phyloP scores from a whole-genome alignment of 2,888 invertebrate genomes.

The Stictocephala bisonia region DNA sequence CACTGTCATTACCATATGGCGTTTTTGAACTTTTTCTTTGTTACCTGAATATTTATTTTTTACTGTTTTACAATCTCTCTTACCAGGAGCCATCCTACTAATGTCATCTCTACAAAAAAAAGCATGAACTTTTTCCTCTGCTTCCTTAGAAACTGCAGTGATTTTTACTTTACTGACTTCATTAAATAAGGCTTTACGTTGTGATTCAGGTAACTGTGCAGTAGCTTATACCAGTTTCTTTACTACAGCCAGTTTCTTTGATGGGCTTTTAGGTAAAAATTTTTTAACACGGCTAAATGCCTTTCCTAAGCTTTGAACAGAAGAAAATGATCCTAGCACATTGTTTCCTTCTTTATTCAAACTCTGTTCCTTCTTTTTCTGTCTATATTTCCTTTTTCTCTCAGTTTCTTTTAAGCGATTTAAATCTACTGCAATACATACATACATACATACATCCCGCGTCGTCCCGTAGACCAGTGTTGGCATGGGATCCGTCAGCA shows the following conservation, averaged over 20 bases:
- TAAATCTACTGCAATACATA: conserved; percentile 25
- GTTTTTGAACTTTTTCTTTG: conserved; percentile 39
- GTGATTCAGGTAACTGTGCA: conserved; percentile 25
- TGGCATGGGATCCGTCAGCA: too few species aligned
- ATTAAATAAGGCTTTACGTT: conserved; percentile 27
- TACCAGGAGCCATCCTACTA: conserved; percentile 36
- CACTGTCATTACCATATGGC: conserved; percentile 39
- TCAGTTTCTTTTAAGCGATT: conserved; percentile 28
- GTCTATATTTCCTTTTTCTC: conserved; percentile 18
- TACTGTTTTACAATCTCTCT: conserved; percentile 37
- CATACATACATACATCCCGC: too few species aligned
- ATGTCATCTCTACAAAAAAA: conserved; percentile 32
- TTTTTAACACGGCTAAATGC: conserved; percentile 33
- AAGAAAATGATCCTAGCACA: conserved; percentile 30
- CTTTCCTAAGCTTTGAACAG: conserved; percentile 36
- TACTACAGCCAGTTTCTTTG: conserved; percentile 34
- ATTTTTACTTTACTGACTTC: conserved; percentile 37
- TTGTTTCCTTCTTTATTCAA: conserved; percentile 27
- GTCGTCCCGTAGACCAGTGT: too few species aligned
- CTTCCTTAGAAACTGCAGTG: conserved; percentile 33
- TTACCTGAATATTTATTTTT: conserved; percentile 33
- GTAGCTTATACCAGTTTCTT: conserved; percentile 37
- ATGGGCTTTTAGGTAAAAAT: conserved; percentile 36
- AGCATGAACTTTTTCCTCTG: conserved; percentile 29
- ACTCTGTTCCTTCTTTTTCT: conserved; percentile 17